Conservation (phyloP, 2,888 invertebrate genomes). For the Buathra laborator region DNA sequence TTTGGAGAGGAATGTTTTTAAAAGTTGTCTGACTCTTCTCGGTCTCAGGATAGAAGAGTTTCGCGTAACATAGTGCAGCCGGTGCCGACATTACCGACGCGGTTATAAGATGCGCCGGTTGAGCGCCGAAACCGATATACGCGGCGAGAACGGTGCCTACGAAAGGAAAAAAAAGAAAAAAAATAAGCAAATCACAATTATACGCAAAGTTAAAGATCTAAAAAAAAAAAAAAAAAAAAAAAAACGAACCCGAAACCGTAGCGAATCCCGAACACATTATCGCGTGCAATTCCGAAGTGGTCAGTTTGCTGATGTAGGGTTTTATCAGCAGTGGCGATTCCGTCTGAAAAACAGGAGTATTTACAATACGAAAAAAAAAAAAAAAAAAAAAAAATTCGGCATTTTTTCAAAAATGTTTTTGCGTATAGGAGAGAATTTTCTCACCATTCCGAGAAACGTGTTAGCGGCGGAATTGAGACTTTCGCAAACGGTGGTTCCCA, state of each 20-base stretch:
- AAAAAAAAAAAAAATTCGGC: conserved; percentile 33
- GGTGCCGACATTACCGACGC: conserved; percentile 99
- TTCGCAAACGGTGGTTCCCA: conserved; percentile 97
- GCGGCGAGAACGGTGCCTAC: conserved; percentile 95
- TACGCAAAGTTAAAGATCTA: background rate
- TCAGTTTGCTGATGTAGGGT: conserved; percentile 94
- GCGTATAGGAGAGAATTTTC: background rate
- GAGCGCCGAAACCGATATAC: conserved; percentile 95
- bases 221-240: conserved; percentile 85
- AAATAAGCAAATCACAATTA: background rate
- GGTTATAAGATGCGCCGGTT: conserved; percentile 95
- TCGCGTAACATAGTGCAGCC: conserved; percentile 95
- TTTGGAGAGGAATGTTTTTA: conserved; percentile 90
- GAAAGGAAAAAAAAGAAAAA: conserved; percentile 35
- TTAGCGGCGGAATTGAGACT: conserved; percentile 97
- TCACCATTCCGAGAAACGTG: conserved; percentile 96
- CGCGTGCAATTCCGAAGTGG: conserved; percentile 96
- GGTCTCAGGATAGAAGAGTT: conserved; percentile 96
- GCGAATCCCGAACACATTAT: conserved; percentile 98
- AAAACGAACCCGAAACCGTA: conserved; percentile 92
- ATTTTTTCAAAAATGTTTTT: conserved; percentile 16
- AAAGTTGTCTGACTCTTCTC: conserved; percentile 92
- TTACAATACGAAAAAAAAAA: background rate
- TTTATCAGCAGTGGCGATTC: conserved; percentile 96
- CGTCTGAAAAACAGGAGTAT: conserved; percentile 87